phyloP scores from a whole-genome alignment of 2,113 vertebrate genomes.

The Dicaeum eximium region DNA sequence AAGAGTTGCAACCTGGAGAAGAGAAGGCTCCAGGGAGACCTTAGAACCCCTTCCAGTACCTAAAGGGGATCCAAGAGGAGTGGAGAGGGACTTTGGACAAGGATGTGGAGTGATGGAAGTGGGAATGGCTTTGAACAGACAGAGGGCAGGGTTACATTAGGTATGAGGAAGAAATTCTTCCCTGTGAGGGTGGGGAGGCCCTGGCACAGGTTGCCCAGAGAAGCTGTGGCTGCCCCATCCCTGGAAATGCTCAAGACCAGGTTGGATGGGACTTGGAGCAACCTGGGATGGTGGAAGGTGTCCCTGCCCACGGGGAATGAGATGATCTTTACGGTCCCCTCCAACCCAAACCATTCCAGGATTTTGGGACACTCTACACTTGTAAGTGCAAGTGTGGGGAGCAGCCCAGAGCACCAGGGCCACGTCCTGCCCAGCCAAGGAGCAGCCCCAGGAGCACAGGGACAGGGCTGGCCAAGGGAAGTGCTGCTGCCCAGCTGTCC shows the following conservation, averaged over 20 bases:
- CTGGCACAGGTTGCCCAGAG: too few species aligned
- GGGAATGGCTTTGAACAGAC: not conserved
- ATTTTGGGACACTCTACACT: not conserved
- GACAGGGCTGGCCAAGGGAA: not conserved
- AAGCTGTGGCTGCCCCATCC: not conserved
- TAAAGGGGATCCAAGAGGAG: not conserved
- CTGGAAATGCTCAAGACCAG: not conserved
- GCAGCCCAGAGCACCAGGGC: rapidly evolving
- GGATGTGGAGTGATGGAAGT: not conserved
- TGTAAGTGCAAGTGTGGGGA: not conserved
- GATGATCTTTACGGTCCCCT: not conserved
- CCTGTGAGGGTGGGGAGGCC: not conserved
- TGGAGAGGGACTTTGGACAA: not conserved
- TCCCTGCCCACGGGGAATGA: not conserved
- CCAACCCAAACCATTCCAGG: not conserved
- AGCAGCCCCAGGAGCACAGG: not conserved
- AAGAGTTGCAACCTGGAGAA: not conserved
- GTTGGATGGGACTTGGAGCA: rapidly evolving
- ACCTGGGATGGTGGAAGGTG: not conserved
- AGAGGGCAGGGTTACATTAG: not conserved
- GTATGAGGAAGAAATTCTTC: not conserved
- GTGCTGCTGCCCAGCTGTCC: not conserved
- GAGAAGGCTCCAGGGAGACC: not conserved
- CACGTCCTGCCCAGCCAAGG: rapidly evolving
- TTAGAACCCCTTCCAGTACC: not conserved